These are phyloP conservation scores for Aptenodytes forsteri DNA, from an alignment of 2,113 vertebrate genomes.

Conservation along the genomic window DNA sequence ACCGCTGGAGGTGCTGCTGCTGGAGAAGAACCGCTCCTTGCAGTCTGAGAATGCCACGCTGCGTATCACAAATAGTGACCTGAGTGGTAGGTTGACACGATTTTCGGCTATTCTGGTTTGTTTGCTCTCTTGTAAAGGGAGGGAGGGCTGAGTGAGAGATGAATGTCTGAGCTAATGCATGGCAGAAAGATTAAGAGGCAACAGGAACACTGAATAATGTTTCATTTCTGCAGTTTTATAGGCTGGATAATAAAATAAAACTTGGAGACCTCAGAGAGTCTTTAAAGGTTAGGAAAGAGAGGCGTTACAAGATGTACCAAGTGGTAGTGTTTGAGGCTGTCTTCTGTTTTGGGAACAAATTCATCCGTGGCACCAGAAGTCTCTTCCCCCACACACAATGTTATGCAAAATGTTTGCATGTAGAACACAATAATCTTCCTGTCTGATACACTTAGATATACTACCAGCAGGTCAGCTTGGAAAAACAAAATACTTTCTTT, in stretches of 20 bases:
- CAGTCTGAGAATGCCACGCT: conserved; percentile 94
- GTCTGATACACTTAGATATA: conserved; percentile 18
- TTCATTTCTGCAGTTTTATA: conserved; percentile 20
- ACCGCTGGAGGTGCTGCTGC: conserved; percentile 93
- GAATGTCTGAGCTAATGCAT: conserved; percentile 55
- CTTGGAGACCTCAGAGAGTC: conserved; percentile 24
- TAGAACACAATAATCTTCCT: conserved; percentile 23
- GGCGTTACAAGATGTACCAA: conserved; percentile 11
- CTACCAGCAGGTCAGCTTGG: conserved; percentile 22
- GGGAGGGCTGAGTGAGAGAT: conserved; percentile 50
- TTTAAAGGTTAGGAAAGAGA: conserved; percentile 10
- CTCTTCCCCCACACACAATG: background rate
- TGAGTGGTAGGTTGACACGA: conserved; percentile 89
- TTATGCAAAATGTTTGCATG: conserved; percentile 43
- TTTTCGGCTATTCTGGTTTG: background rate
- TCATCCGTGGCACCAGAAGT: background rate
- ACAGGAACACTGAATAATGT: background rate
- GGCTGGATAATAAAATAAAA: conserved; percentile 25
- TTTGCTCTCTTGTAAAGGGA: conserved; percentile 4
- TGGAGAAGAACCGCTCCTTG: conserved; percentile 95
- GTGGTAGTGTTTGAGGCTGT: conserved; percentile 24
- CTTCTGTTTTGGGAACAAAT: conserved; percentile 31
- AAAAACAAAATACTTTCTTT: conserved; percentile 10
- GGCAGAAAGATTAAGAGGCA: conserved; percentile 34
- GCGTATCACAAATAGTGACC: conserved; percentile 93